These are phyloP conservation scores for Schizotus pectinicornis DNA, from an alignment of 2,888 invertebrate species.

Conservation along the genomic window DNA sequence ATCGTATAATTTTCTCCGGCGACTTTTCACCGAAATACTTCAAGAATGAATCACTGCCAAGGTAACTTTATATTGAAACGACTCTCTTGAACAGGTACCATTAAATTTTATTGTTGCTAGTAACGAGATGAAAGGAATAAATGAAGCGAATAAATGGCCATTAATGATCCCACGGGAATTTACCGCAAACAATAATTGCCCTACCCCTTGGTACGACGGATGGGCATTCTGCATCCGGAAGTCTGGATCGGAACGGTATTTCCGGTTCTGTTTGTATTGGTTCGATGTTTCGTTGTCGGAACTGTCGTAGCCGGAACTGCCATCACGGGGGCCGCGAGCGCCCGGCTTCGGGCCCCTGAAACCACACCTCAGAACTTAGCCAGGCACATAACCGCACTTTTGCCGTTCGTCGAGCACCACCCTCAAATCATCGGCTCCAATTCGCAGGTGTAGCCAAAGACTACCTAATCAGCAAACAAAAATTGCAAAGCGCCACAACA, in stretches of 20 bases:
- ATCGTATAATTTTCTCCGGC: not conserved
- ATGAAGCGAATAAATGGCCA: constrained; percentile 39
- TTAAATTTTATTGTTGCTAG: not conserved
- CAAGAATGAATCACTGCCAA: not conserved
- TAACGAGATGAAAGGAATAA: constrained; percentile 26
- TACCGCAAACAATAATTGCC: constrained; percentile 29
- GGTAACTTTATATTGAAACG: not conserved
- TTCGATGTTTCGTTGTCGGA: constrained; percentile 81
- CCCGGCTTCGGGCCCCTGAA: constrained; percentile 63
- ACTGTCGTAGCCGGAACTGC: constrained; percentile 92
- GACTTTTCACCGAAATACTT: not conserved
- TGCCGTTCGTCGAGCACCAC: no score
- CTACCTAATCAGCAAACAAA: no score
- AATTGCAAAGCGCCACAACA: no score
- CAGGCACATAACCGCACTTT: no score
- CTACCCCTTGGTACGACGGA: constrained; percentile 61
- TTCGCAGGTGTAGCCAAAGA: no score
- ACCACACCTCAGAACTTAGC: constrained; percentile 18
- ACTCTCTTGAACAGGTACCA: not conserved
- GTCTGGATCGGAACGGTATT: constrained; percentile 87
- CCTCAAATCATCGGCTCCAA: no score
- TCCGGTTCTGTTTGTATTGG: constrained; percentile 70
- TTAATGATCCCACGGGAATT: constrained; percentile 29
- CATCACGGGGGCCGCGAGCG: constrained; percentile 75
- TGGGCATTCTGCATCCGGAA: constrained; percentile 73